Evolutionary conservation across 2,113 vertebrate genomes (phyloP).

Genomic region (Halichoerus grypus): DNA sequence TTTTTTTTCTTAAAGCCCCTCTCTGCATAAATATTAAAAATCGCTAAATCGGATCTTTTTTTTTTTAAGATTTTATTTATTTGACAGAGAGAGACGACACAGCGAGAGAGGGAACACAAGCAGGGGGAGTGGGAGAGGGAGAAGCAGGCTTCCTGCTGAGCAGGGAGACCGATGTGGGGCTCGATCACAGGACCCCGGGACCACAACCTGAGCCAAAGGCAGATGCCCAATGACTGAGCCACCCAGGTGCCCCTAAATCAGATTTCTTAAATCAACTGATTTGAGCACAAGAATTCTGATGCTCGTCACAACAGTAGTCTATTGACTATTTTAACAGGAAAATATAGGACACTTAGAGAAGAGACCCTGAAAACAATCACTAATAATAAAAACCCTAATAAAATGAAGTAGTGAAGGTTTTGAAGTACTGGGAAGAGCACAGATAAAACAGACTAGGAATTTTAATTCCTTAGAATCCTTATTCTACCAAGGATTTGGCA

Average conservation of each 20-base stretch:
- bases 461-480: conserved; percentile 23
- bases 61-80: too few species aligned
- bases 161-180: too few species aligned
- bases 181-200: too few species aligned
- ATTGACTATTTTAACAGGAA: conserved; percentile 22
- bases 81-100: too few species aligned
- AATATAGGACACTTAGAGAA: conserved; percentile 22
- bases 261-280: conserved; percentile 46
- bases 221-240: too few species aligned
- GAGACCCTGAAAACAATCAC: neutral
- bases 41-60: neutral
- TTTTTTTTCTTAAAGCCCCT: neutral
- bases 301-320: neutral
- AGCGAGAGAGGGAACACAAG: too few species aligned
- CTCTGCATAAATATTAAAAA: conserved; percentile 2
- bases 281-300: conserved; percentile 39
- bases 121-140: too few species aligned
- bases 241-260: neutral
- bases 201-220: too few species aligned
- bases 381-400: neutral
- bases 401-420: neutral
- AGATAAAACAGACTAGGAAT: neutral
- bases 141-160: too few species aligned
- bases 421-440: conserved; percentile 35
- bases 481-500: neutral